These are phyloP conservation scores for Polypedilum pembai DNA, from an alignment of 1,140 invertebrate species.

Conservation along the genomic window DNA sequence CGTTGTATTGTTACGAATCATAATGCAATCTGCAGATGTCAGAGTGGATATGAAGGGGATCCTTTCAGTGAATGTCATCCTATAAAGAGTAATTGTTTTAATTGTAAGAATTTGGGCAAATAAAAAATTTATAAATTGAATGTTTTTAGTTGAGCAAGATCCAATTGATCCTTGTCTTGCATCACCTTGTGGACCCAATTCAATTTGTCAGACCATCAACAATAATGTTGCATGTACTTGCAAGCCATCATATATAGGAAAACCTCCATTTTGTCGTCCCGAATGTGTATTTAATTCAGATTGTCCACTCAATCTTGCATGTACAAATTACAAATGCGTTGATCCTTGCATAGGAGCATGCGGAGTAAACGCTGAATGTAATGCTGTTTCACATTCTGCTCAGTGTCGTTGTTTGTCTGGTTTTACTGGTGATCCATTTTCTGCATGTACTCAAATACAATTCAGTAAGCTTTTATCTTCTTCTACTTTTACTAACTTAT, in stretches of 20 bases:
- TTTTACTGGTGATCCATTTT: constrained; percentile 61
- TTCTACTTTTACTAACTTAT: background rate
- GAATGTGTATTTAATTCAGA: constrained; percentile 64
- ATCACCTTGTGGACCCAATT: constrained; percentile 64
- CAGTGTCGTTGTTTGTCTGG: constrained; percentile 56
- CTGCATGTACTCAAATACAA: constrained; percentile 51
- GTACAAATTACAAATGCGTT: constrained; percentile 58
- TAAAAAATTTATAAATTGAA: no score
- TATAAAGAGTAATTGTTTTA: constrained; percentile 31
- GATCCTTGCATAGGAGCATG: constrained; percentile 64
- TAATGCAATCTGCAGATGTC: constrained; percentile 65
- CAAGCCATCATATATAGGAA: constrained; percentile 60
- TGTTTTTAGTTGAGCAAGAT: constrained; percentile 34
- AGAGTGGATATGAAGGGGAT: constrained; percentile 64
- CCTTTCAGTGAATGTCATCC: constrained; percentile 60
- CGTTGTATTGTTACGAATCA: constrained; percentile 64
- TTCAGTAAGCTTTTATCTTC: constrained; percentile 43
- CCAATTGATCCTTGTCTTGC: constrained; percentile 52
- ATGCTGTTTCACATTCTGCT: constrained; percentile 67
- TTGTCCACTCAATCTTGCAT: constrained; percentile 58
- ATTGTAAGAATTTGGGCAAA: no score
- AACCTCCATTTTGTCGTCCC: constrained; percentile 62
- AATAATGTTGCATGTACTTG: constrained; percentile 65
- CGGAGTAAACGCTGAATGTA: constrained; percentile 68
- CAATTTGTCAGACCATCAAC: constrained; percentile 56